Percentiles rank a stretch among this genome's conserved stretches.
Conservation (phyloP, 2,113 vertebrate species). For the Pollachius pollachius region DNA sequence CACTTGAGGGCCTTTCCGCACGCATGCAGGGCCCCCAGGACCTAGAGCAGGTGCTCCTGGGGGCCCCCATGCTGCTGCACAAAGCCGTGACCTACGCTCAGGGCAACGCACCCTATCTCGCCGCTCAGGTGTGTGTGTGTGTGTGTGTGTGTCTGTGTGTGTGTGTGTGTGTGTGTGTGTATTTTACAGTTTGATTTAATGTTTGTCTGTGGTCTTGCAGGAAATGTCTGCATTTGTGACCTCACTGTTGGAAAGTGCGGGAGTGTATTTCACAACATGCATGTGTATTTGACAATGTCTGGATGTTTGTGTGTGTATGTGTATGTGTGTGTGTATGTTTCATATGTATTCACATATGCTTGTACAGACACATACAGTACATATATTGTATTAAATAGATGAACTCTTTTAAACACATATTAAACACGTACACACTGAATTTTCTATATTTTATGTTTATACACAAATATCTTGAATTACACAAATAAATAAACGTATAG, state of each 20-base stretch:
- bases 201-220: neutral
- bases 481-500: neutral
- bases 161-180: no score
- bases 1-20: constrained; percentile 79
- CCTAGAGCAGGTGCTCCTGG: constrained; percentile 79
- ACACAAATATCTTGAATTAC: neutral
- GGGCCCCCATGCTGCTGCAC: constrained; percentile 73
- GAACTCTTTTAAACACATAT: neutral
- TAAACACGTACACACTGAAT: neutral
- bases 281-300: constrained; percentile 2
- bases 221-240: no score
- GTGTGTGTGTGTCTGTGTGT: constrained; percentile 1
- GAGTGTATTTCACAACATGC: neutral
- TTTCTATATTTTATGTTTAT: neutral
- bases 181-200: neutral
- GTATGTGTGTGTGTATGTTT: neutral
- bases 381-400: neutral
- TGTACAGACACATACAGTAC: neutral
- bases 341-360: neutral
- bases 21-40: constrained; percentile 72
- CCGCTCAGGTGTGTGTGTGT: constrained; percentile 71
- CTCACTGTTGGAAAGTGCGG: no score
- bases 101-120: constrained; percentile 63
- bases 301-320: no score
- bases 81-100: constrained; percentile 76